These are phyloP conservation scores for Aepyceros melampus DNA, from an alignment of 2,113 vertebrate genomes.

Conservation along the genomic window DNA sequence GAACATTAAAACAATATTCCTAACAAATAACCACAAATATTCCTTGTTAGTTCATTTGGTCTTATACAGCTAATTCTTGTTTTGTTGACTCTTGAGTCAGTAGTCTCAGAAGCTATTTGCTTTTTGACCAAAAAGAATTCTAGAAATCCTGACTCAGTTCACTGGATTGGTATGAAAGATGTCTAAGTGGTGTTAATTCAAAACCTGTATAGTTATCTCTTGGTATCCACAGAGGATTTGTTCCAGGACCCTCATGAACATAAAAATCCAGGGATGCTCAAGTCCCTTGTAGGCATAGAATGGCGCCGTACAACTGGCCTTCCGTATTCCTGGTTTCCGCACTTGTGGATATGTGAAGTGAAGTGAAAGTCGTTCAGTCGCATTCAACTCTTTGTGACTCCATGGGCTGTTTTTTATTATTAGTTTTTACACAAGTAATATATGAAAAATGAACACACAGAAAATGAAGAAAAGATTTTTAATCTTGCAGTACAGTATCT, in stretches of 20 bases:
- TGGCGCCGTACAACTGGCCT: background rate
- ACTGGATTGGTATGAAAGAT: conserved; percentile 50
- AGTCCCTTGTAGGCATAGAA: background rate
- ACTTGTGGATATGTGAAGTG: background rate
- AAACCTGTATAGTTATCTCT: background rate
- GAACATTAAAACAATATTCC: background rate
- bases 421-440: background rate
- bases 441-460: background rate
- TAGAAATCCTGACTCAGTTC: conserved; percentile 65
- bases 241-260: background rate
- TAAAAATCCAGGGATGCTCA: background rate
- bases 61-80: background rate
- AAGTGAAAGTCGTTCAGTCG: background rate
- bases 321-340: background rate
- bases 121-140: background rate
- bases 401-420: background rate
- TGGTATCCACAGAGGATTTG: background rate
- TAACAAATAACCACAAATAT: background rate
- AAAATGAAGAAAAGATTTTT: background rate
- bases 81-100: background rate
- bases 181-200: conserved; percentile 59
- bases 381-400: background rate
- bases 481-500: background rate
- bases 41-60: background rate
- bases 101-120: background rate